A percentile compares a stretch with the other conserved stretches of the same genome.
Evolutionary conservation across 2,888 invertebrate species (phyloP).

Genomic region (Heteropelma amictum): DNA sequence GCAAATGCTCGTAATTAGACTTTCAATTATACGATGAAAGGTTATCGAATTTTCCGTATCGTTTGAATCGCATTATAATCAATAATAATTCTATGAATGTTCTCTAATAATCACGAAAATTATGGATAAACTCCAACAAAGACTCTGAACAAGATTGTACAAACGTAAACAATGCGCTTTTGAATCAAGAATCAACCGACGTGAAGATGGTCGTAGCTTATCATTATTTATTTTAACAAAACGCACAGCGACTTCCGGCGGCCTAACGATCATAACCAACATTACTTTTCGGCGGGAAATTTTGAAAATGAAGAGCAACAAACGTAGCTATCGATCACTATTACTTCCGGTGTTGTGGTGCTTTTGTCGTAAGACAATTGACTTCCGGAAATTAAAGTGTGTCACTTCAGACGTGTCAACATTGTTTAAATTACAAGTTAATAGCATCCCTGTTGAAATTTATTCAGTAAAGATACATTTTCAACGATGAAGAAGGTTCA

Average conservation of each 20-base stretch:
- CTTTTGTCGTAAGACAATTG: too few species aligned
- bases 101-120: neutral
- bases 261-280: too few species aligned
- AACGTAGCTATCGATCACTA: too few species aligned
- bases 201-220: neutral
- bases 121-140: too few species aligned
- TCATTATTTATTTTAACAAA: too few species aligned
- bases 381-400: too few species aligned
- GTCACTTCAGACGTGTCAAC: too few species aligned
- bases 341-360: too few species aligned
- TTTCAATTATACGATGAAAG: neutral
- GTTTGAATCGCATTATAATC: neutral
- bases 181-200: neutral
- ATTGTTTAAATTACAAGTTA: neutral
- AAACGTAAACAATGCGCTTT: constrained; percentile 29
- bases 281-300: too few species aligned
- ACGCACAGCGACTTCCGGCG: too few species aligned
- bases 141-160: constrained; percentile 6
- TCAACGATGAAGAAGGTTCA: constrained; percentile 42
- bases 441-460: neutral
- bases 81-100: neutral
- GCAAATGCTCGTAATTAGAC: neutral
- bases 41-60: neutral
- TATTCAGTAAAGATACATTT: neutral
- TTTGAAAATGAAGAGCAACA: too few species aligned